phyloP scores from a whole-genome alignment of 2,888 invertebrate genomes.

The Epinotia demarniana region DNA sequence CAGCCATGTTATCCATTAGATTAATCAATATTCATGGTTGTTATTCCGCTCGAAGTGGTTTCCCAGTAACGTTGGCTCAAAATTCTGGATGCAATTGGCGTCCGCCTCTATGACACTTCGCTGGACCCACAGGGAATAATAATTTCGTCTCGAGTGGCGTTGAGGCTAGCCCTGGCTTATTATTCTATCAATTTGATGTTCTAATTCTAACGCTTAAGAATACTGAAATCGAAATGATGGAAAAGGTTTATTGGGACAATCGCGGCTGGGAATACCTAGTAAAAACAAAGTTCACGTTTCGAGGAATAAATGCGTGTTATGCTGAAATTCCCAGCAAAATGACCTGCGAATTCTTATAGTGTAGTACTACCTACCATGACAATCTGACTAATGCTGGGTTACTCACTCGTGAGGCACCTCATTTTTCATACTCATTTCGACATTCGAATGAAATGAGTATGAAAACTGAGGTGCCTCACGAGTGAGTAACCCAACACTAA shows the following conservation, averaged over 20 bases:
- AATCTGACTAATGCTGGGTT: too few relatives aligned
- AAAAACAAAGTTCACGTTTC: background rate
- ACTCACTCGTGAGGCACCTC: too few relatives aligned
- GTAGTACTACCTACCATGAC: too few relatives aligned
- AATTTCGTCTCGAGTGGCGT: constrained; percentile 18
- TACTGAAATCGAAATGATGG: too few relatives aligned
- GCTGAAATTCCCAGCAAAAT: background rate
- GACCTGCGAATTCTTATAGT: background rate
- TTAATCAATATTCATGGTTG: constrained; percentile 43
- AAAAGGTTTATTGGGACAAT: too few relatives aligned
- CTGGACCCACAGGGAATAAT: constrained; percentile 35
- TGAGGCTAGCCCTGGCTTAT: constrained; percentile 9
- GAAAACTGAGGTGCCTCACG: too few relatives aligned
- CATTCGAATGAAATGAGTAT: too few relatives aligned
- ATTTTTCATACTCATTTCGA: too few relatives aligned
- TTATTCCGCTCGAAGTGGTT: constrained; percentile 36
- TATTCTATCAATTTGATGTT: background rate
- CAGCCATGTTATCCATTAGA: constrained; percentile 30
- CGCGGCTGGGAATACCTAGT: too few relatives aligned
- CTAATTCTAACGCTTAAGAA: background rate
- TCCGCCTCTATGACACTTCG: constrained; percentile 38
- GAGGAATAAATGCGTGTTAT: background rate
- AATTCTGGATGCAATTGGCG: constrained; percentile 41
- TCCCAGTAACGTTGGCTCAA: constrained; percentile 24
- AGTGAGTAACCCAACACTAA: too few relatives aligned